These are phyloP conservation scores for Saxidomus purpurata DNA, from an alignment of 1,140 invertebrate species.

Conservation along the genomic window DNA sequence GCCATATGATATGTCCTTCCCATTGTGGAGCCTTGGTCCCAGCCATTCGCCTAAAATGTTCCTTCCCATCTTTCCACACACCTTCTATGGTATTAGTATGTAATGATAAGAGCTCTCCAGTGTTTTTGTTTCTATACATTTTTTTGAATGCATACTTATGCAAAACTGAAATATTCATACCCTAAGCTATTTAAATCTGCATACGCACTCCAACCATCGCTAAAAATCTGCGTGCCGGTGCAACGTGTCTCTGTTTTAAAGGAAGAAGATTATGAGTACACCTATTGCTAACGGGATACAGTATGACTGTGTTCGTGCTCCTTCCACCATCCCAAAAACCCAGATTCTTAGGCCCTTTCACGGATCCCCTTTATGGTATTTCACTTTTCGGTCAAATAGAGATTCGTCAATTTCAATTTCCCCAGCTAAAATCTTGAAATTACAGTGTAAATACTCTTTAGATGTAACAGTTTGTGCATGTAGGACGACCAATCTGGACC, in stretches of 20 bases:
- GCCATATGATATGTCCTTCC: neutral
- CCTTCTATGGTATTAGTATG: neutral
- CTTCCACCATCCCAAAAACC: conserved; percentile 28
- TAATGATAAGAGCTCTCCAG: neutral
- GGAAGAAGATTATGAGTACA: neutral
- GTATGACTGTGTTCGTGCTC: neutral
- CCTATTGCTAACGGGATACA: neutral
- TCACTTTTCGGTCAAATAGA: conserved; percentile 6
- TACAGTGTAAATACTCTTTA: neutral
- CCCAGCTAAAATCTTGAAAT: neutral
- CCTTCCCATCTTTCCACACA: neutral
- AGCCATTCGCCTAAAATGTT: neutral
- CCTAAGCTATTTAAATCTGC: neutral
- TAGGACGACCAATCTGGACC: too few species aligned
- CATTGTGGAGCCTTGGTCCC: too few species aligned
- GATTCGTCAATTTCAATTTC: neutral
- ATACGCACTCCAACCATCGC: too few species aligned
- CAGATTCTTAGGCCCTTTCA: neutral
- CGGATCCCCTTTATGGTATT: too few species aligned
- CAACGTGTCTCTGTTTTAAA: neutral
- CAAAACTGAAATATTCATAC: neutral
- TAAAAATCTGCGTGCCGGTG: neutral
- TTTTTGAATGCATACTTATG: neutral
- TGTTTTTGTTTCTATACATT: neutral
- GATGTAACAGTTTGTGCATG: neutral